Percentiles rank a stretch among this genome's conserved stretches.
phyloP scores from a whole-genome alignment of 1,140 invertebrate genomes.

The Holcopasites calliopsidis region DNA sequence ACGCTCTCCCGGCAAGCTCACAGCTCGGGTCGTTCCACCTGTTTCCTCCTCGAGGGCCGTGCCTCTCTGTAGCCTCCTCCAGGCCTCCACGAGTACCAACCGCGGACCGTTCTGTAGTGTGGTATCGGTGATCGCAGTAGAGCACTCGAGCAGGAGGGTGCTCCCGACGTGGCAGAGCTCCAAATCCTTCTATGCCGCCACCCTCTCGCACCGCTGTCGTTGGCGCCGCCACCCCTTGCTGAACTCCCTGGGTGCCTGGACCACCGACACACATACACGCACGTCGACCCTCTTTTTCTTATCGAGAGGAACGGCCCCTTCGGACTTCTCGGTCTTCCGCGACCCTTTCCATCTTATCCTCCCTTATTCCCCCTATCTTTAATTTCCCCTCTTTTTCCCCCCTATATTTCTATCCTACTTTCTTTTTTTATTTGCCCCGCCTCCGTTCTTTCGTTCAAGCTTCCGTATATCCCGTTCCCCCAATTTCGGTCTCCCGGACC shows the following conservation, averaged over 20 bases:
- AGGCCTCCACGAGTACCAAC: slow-evolving; percentile 67
- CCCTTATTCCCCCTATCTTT: background rate
- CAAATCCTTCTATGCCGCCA: slow-evolving; percentile 72
- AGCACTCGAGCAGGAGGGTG: slow-evolving; percentile 75
- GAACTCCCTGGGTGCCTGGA: background rate
- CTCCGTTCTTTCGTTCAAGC: background rate
- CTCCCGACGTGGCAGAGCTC: slow-evolving; percentile 76
- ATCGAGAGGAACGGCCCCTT: slow-evolving; percentile 31
- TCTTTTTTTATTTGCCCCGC: background rate
- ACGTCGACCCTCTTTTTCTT: slow-evolving; percentile 24
- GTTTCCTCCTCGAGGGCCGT: slow-evolving; percentile 66
- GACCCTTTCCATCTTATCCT: background rate
- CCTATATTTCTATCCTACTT: background rate
- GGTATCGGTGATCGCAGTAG: slow-evolving; percentile 79
- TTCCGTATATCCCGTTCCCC: background rate
- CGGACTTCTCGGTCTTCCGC: background rate
- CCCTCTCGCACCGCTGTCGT: slow-evolving; percentile 42
- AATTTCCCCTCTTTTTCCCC: background rate
- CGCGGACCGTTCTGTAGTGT: slow-evolving; percentile 69
- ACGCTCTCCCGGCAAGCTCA: slow-evolving; percentile 63
- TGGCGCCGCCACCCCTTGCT: slow-evolving; percentile 31
- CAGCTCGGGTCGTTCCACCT: slow-evolving; percentile 66
- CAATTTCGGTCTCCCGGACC: slow-evolving; percentile 34
- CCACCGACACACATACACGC: slow-evolving; percentile 30
- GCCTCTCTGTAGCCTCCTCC: slow-evolving; percentile 63